These are phyloP conservation scores for Tigriopus japonicus DNA, from an alignment of 1,140 invertebrate species.

Conservation along the genomic window DNA sequence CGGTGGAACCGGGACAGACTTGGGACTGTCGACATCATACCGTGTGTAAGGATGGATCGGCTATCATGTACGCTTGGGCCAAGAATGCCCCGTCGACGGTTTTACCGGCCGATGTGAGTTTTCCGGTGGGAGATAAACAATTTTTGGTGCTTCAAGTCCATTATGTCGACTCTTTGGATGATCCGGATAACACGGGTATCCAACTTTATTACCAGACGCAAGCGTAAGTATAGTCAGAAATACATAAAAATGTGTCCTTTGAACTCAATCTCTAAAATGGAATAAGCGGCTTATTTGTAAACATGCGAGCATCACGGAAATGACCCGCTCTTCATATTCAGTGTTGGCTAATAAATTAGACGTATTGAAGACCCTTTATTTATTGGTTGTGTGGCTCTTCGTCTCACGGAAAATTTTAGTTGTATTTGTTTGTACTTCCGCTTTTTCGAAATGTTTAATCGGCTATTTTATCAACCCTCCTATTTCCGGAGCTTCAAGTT, in stretches of 20 bases:
- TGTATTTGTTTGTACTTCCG: too few relatives aligned
- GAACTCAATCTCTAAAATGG: too few relatives aligned
- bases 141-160: slow-evolving; percentile 36
- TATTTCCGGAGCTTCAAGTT: too few relatives aligned
- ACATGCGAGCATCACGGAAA: too few relatives aligned
- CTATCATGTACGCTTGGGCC: slow-evolving; percentile 43
- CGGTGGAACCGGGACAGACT: background rate
- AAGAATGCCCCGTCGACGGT: slow-evolving; percentile 37
- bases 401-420: too few relatives aligned
- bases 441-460: too few relatives aligned
- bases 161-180: slow-evolving; percentile 22
- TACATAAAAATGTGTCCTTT: background rate
- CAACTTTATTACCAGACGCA: slow-evolving; percentile 20
- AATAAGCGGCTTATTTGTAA: too few relatives aligned
- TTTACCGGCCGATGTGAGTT: slow-evolving; percentile 36
- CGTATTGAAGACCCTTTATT: too few relatives aligned
- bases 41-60: slow-evolving; percentile 22
- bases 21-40: slow-evolving; percentile 25
- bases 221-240: slow-evolving; percentile 20
- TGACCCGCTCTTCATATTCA: too few relatives aligned
- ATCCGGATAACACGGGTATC: slow-evolving; percentile 23
- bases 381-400: too few relatives aligned
- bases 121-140: slow-evolving; percentile 32
- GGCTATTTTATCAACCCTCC: too few relatives aligned
- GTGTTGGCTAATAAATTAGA: too few relatives aligned